Evolutionary conservation across 2,797 vertebrate species (phyloP).

Genomic region (Falco naumanni): DNA sequence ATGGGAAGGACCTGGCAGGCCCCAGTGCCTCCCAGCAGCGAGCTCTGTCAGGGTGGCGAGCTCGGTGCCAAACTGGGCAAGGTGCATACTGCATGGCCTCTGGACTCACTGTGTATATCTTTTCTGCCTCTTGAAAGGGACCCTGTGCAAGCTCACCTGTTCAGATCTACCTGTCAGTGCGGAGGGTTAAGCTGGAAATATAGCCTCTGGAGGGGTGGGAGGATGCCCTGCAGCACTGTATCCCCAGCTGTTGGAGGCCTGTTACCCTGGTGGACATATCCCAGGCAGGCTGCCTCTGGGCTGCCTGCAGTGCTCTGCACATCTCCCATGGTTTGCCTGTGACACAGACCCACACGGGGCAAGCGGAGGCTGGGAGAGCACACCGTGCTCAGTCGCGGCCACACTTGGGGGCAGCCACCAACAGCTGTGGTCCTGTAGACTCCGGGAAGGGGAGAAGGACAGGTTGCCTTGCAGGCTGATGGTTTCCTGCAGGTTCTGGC

Average conservation of each 20-base stretch:
- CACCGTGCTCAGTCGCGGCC: rapidly evolving
- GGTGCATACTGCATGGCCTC: not conserved
- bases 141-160: not conserved
- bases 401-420: not conserved
- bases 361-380: not conserved
- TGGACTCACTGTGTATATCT: not conserved
- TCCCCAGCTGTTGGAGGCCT: not conserved
- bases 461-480: not conserved
- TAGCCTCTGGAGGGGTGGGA: not conserved
- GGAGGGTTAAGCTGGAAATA: not conserved
- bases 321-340: not conserved
- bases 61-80: not conserved
- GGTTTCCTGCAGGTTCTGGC: not conserved
- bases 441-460: not conserved
- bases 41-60: rapidly evolving
- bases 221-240: not conserved
- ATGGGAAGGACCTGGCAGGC: not conserved
- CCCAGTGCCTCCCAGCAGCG: not conserved
- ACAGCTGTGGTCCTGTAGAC: not conserved
- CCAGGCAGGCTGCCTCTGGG: not conserved
- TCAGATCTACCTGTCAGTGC: not conserved
- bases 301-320: not conserved
- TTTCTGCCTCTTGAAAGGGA: not conserved
- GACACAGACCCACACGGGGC: rapidly evolving
- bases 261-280: rapidly evolving